Evolutionary conservation across 2,797 vertebrate species (phyloP), one percentile per base, ranked within the genome.

Genomic region (Schizopygopsis pylzovi): DNA sequence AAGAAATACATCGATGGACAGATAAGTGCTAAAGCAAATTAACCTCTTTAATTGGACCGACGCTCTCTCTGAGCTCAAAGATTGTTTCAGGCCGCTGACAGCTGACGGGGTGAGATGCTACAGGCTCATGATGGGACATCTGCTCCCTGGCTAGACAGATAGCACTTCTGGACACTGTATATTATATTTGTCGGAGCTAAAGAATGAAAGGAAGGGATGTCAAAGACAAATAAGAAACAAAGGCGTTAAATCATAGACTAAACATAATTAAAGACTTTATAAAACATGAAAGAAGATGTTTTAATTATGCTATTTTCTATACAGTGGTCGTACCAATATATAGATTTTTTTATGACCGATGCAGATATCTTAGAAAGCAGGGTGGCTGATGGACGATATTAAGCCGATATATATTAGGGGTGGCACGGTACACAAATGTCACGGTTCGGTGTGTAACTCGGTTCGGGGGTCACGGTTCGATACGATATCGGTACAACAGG

Each of bases 31-130:
- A 88, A 90, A 92, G 91, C 91, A 94, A 95, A 94, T 95, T 94
- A 95, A 95, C 94, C 93, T 94, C 93, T 94, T 93, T 95, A 94
- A 95, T 94, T 95, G 91, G 91, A 91, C 92, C 41, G 92, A 91
- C 87, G 90, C 92, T 90, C 92, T 95, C 92, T 93, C 93, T 93
- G 91, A 92, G 92, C 92, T 90, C 86, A 90, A 91, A 90, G 92
- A 91, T 93, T 91, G 91, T 93, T 92, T 93, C 92, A 92, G 93
- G 93, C 92, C 90, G 91, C 92, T 94, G 94, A 95, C 94, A 94
- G 94, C 94, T 94, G 94, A 95, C 92, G 92, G 93, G 95, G 95
- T 61, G 92, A 92, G 90, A 93, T 92, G 93, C 93, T 92, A 92
- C 92, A 84, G 72, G 54, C 41, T 65, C 49, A n/a, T 45, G 83